phyloP scores from a whole-genome alignment of 2,113 vertebrate genomes.

The Chamaea fasciata region DNA sequence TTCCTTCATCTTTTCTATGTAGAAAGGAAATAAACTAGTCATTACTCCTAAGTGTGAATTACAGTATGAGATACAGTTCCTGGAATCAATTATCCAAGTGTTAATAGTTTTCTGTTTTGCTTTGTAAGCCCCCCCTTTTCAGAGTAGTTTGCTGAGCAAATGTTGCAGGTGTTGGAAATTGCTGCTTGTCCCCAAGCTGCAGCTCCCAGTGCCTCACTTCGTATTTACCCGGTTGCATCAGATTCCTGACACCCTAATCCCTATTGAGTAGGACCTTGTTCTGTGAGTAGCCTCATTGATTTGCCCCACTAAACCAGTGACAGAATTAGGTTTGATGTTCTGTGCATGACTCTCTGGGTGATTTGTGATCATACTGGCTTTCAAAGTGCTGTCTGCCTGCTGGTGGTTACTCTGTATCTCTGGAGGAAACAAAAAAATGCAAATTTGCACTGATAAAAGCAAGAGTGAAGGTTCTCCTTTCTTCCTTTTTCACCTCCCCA shows the following conservation, averaged over 20 bases:
- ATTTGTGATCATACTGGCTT: neutral
- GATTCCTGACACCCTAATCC: neutral
- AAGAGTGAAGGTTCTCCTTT: neutral
- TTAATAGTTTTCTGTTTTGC: neutral
- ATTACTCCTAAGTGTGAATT: neutral
- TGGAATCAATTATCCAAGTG: neutral
- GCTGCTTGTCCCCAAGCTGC: neutral
- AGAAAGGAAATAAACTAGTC: neutral
- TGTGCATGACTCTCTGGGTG: neutral
- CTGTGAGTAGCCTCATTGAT: neutral
- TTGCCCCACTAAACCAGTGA: constrained; percentile 13
- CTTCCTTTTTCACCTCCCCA: neutral
- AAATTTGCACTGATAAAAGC: neutral
- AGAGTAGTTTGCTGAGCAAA: neutral
- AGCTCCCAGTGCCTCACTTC: neutral
- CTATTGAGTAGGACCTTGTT: neutral
- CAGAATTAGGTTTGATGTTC: neutral
- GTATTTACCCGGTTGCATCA: neutral
- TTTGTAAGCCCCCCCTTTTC: neutral
- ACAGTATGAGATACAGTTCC: neutral
- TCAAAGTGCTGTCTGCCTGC: neutral
- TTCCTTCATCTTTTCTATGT: neutral
- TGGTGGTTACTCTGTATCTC: neutral
- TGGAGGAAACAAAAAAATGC: neutral
- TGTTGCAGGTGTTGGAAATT: neutral